A percentile compares a stretch with the other conserved stretches of the same genome.
phyloP scores from a whole-genome alignment of 1,140 invertebrate species.

The Mamestra configurata region DNA sequence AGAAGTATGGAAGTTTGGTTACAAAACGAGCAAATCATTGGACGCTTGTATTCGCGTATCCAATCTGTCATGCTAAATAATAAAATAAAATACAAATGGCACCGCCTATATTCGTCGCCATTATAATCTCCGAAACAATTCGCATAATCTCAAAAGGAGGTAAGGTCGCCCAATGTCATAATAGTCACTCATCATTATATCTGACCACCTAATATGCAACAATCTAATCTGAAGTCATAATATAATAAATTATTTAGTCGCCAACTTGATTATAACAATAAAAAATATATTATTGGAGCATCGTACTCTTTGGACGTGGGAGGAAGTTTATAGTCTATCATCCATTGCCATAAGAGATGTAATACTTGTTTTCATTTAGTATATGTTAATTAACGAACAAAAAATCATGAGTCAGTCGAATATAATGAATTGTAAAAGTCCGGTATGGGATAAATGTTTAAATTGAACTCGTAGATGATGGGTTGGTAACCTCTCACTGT shows the following conservation, averaged over 20 bases:
- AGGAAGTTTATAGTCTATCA: constrained; percentile 8
- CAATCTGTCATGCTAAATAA: background rate
- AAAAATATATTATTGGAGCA: constrained; percentile 45
- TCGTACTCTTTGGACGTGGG: constrained; percentile 16
- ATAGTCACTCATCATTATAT: constrained; percentile 3
- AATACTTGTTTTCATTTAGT: constrained; percentile 10
- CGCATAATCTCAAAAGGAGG: constrained; percentile 15
- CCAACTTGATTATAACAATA: constrained; percentile 35
- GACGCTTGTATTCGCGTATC: background rate
- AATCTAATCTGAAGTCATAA: constrained; percentile 1
- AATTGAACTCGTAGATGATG: background rate
- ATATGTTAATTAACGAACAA: constrained; percentile 27
- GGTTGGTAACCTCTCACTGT: constrained; percentile 28
- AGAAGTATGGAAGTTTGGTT: background rate
- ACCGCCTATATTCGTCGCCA: background rate
- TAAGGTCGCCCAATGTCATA: constrained; percentile 20
- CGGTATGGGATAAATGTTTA: constrained; percentile 26
- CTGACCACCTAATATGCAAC: constrained; percentile 3
- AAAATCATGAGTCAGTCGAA: constrained; percentile 33
- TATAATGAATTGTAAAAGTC: constrained; percentile 36
- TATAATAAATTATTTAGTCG: constrained; percentile 2
- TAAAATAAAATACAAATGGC: constrained; percentile 12
- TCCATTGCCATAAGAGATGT: background rate
- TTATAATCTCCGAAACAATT: constrained; percentile 17
- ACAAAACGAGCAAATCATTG: background rate